Evolutionary conservation across 1,140 invertebrate genomes (phyloP).

Genomic region (Aphelinus certus): DNA sequence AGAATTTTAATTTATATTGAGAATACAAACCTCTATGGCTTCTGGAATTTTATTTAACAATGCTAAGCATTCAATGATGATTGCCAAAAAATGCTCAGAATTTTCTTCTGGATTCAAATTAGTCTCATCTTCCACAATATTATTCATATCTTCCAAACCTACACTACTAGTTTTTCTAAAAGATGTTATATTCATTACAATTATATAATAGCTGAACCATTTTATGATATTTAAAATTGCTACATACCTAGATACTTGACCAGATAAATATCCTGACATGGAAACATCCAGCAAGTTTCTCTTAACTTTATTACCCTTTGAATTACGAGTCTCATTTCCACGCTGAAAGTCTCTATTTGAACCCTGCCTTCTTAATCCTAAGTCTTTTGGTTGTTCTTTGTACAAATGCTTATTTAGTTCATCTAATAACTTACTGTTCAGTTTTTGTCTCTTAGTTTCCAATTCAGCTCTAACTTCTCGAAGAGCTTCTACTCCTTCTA

Average conservation of each 20-base stretch:
- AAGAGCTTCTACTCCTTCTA: slow-evolving; percentile 84
- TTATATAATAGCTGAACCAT: slow-evolving; percentile 4
- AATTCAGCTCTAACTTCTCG: slow-evolving; percentile 80
- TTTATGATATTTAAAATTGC: slow-evolving; percentile 17
- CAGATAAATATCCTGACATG: slow-evolving; percentile 40
- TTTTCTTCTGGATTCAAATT: slow-evolving; percentile 74
- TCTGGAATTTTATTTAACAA: slow-evolving; percentile 85
- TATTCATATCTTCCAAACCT: slow-evolving; percentile 50
- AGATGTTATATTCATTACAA: slow-evolving; percentile 19
- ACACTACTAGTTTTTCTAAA: slow-evolving; percentile 44
- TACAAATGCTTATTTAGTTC: slow-evolving; percentile 82
- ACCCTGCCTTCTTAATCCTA: slow-evolving; percentile 70
- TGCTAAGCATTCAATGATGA: slow-evolving; percentile 87
- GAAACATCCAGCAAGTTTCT: slow-evolving; percentile 52
- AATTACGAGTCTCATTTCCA: slow-evolving; percentile 66
- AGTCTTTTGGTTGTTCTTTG: slow-evolving; percentile 71
- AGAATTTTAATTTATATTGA: neutral
- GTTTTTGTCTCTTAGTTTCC: slow-evolving; percentile 76
- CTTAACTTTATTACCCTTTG: slow-evolving; percentile 58
- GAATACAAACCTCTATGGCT: slow-evolving; percentile 76
- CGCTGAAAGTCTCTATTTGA: slow-evolving; percentile 70
- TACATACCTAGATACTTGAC: slow-evolving; percentile 44
- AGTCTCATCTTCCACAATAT: slow-evolving; percentile 73
- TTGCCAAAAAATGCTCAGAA: slow-evolving; percentile 78
- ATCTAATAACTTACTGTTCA: slow-evolving; percentile 76